Evolutionary conservation across 1,140 invertebrate genomes (phyloP).

Genomic region (Hormaphis cornu): DNA sequence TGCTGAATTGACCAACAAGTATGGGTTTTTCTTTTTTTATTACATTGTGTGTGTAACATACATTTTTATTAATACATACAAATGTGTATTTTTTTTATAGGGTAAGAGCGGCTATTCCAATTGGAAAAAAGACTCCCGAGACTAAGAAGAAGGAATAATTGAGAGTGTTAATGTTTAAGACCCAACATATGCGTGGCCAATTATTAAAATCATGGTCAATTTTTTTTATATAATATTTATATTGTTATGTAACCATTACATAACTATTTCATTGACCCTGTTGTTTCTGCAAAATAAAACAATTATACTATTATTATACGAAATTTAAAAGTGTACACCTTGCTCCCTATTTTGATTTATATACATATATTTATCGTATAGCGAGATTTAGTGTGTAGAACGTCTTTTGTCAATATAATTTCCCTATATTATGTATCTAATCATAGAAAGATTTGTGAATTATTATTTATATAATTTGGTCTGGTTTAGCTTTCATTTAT

Average conservation of each 20-base stretch:
- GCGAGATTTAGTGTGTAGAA: neutral
- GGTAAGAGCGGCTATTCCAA: slow-evolving; percentile 78
- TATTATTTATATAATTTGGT: slow-evolving; percentile 1
- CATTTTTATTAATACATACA: neutral
- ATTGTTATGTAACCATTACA: neutral
- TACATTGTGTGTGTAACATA: neutral
- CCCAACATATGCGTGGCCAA: neutral
- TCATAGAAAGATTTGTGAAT: slow-evolving; percentile 22
- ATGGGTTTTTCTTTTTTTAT: slow-evolving; percentile 43
- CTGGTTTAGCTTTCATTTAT: slow-evolving; percentile 6
- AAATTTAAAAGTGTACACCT: neutral
- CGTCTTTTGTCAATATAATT: slow-evolving; percentile 16
- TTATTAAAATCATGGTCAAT: neutral
- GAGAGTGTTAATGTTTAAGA: neutral
- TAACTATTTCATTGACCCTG: too few species aligned
- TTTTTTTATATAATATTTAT: slow-evolving; percentile 26
- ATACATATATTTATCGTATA: slow-evolving; percentile 5
- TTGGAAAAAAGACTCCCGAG: slow-evolving; percentile 75
- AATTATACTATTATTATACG: slow-evolving; percentile 12
- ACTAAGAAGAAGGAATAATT: slow-evolving; percentile 71
- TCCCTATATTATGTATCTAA: slow-evolving; percentile 8
- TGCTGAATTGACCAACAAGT: slow-evolving; percentile 81
- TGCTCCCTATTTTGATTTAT: neutral
- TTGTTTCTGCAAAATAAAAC: slow-evolving; percentile 1
- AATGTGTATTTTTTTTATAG: slow-evolving; percentile 49